Evolutionary conservation across 92 coral and sea anemone genomes (phyloP), one percentile per base, ranked within the genome.

Genomic region (Palythoa grandiflora): DNA sequence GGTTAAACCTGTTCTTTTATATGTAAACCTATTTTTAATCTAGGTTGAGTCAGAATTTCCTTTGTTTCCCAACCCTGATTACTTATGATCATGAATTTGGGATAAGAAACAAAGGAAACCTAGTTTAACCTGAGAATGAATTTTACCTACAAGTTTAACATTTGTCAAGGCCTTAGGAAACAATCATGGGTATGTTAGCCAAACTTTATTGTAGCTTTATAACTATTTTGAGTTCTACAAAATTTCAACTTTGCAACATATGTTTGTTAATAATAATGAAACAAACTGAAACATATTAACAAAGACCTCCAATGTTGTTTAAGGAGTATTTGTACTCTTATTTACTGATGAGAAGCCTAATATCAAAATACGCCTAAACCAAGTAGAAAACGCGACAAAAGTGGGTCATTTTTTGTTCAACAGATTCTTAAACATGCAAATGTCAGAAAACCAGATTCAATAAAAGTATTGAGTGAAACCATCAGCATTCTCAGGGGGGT

Each of bases 401-500:
- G 65, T 83, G 77, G 87, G 20, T 83, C 87, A 83, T 83, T 83
- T 83, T 60, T 65, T 83, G 77, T 83, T 83, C 57, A 83, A 59
- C 86, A 63, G 77, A 65, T 83, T 83, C 1, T 38, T 83, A 83
- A 83, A 83, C 87, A 83, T 36, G 87, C 77, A 83, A 83, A 83
- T 83, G 87, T 65, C 77, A 83, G 87, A 83, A 83, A 83, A 83
- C 55, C 76, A 44, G 87, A 15, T 55, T 83, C 87, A 83, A 83
- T 83, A 35, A 83, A 83, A 83, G 77, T 83, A 83, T 79, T 79
- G 85, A 55, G 39, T 55, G 85, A 79, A 79, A 79, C 85, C 85
- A 79, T 79, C 51, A 79, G 87, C 87, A 83, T 57, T 83, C 77
- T 83, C 76, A 65, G 87, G 77, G 77, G 76, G 85, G 85, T 83